A percentile compares a stretch with the other conserved stretches of the same genome.
Conservation (phyloP, 2,113 vertebrate species). For the Jaculus jaculus region DNA sequence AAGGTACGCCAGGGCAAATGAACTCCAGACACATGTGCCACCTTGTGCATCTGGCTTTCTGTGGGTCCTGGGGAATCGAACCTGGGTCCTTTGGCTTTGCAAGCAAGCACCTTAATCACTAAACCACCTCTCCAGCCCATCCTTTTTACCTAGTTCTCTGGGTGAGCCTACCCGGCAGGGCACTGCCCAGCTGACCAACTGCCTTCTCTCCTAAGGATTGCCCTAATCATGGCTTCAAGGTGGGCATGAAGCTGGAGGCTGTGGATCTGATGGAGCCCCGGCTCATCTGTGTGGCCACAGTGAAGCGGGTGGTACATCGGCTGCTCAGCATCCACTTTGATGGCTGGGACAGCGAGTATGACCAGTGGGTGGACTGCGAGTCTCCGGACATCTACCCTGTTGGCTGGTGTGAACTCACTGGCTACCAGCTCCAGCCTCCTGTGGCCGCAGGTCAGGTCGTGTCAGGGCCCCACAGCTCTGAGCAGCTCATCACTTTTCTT, state of each 20-base stretch:
- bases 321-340: slow-evolving; percentile 97
- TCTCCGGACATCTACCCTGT: slow-evolving; percentile 97
- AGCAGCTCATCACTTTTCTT: background rate
- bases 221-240: slow-evolving; percentile 91
- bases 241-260: slow-evolving; percentile 96
- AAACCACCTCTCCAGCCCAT: no score
- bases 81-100: no score
- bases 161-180: fast-evolving
- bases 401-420: slow-evolving; percentile 96
- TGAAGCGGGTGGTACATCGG: slow-evolving; percentile 90
- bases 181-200: background rate
- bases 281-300: slow-evolving; percentile 96
- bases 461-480: slow-evolving; percentile 78
- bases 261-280: slow-evolving; percentile 98
- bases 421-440: slow-evolving; percentile 95
- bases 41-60: no score
- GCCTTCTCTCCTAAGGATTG: slow-evolving; percentile 87
- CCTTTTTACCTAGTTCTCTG: no score
- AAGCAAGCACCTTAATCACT: no score
- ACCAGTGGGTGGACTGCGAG: slow-evolving; percentile 98
- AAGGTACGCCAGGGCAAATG: no score
- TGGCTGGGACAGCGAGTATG: slow-evolving; percentile 96
- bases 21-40: no score
- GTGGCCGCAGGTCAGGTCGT: slow-evolving; percentile 91
- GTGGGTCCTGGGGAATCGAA: no score